Evolutionary conservation across 2,797 vertebrate species (phyloP), one percentile per base, ranked within the genome.

Genomic region (Sebastes ruberrimus): DNA sequence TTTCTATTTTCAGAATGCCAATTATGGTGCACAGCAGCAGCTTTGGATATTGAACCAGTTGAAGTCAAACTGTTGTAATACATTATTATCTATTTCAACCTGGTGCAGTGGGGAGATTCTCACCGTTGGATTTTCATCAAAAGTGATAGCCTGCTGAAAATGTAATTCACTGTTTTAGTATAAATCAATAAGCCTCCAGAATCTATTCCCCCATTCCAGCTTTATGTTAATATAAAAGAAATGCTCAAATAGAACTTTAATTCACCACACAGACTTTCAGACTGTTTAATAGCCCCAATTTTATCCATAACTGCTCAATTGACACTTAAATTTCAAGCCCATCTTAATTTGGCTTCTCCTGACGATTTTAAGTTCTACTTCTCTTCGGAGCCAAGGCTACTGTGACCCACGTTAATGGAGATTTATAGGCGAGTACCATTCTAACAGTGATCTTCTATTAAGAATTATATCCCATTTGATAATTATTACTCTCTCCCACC

Each of bases 81-180:
- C 91, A 94, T 93, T 93, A 93, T 94, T 89, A 91, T 94, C 91
- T 88, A 89, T 93, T 93, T 93, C 90, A 91, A 74, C 86, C 71
- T 72, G 77, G 88, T 82, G 87, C 33, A 82, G 79, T 74, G 72
- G 85, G 87, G 83, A 91, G 90, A 91, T 87, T 92, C 92, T 93
- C 92, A 72, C 91, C 60, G 90, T 83, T 91, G 91, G 91, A 92
- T 91, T 93, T 94, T 92, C 88, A 93, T 94, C 90, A 92, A 72
- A 93, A 90, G 86, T 89, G 92, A 94, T 87, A 74, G 90, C 91
- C 91, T 81, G 92, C 91, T 94, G 93, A 92, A 94, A 94, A 92
- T 93, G 92, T 91, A 91, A 95, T 94, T 92, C 92, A 93, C 90
- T 93, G 89, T 93, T 93, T 95, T 93, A 91, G 87, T 93, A 91